These are phyloP conservation scores for Polypedilum pembai DNA, from an alignment of 1,140 invertebrate genomes.

Conservation along the genomic window DNA sequence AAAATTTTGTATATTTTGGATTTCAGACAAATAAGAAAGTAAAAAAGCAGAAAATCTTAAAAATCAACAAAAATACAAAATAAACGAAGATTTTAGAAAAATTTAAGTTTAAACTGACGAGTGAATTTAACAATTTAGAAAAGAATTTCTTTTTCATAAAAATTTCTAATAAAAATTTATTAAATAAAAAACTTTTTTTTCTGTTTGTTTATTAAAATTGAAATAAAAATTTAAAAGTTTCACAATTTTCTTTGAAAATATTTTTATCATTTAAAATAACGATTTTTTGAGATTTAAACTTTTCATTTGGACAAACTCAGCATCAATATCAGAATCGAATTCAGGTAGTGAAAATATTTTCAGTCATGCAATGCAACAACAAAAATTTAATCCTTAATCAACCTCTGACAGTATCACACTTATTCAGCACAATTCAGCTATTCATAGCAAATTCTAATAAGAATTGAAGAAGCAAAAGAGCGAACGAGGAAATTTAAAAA, in stretches of 20 bases:
- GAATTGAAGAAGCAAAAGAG: background rate
- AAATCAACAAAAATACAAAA: no score
- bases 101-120: no score
- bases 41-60: no score
- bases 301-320: background rate
- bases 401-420: background rate
- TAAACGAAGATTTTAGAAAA: no score
- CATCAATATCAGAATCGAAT: background rate
- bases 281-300: background rate
- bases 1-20: no score
- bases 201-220: background rate
- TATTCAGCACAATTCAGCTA: background rate
- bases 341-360: background rate
- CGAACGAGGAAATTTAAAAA: no score
- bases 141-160: no score
- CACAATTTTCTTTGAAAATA: background rate
- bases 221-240: background rate
- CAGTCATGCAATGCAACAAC: no score
- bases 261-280: background rate
- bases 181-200: no score
- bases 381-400: background rate
- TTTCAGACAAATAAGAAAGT: no score
- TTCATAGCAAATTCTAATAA: background rate
- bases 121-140: no score
- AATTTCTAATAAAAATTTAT: no score